Evolutionary conservation across 2,888 invertebrate species (phyloP).

Genomic region (Spodoptera littoralis): DNA sequence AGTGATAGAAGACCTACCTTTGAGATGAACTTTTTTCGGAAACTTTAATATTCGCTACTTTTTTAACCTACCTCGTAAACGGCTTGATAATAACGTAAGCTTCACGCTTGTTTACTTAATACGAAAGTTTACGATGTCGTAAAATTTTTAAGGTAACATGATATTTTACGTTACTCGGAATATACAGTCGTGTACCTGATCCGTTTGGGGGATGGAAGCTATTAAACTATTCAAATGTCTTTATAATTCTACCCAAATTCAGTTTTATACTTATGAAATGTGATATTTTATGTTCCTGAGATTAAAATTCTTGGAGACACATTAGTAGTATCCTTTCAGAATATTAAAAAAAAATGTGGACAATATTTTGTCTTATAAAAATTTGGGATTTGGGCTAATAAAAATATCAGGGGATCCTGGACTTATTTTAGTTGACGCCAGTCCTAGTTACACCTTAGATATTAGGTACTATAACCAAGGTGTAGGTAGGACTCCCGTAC

Average conservation of each 20-base stretch:
- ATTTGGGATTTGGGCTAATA: too few species aligned
- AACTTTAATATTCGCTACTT: slow-evolving; percentile 4
- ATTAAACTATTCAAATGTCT: slow-evolving; percentile 55
- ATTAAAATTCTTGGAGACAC: slow-evolving; percentile 9
- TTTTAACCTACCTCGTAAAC: slow-evolving; percentile 22
- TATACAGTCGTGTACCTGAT: slow-evolving; percentile 50
- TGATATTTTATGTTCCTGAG: slow-evolving; percentile 43
- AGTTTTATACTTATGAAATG: slow-evolving; percentile 36
- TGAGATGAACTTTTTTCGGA: slow-evolving; percentile 4
- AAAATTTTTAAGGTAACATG: slow-evolving; percentile 55
- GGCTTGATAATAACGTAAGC: slow-evolving; percentile 19
- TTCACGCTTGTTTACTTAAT: slow-evolving; percentile 17
- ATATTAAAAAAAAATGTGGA: neutral
- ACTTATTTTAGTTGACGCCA: too few species aligned
- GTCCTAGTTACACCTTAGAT: too few species aligned
- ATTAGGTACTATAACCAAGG: too few species aligned
- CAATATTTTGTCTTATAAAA: too few species aligned
- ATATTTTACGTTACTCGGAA: slow-evolving; percentile 63
- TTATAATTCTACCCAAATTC: slow-evolving; percentile 46
- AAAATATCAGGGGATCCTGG: neutral
- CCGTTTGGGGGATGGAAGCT: slow-evolving; percentile 49
- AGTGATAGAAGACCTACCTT: slow-evolving; percentile 33
- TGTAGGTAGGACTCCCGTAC: too few species aligned
- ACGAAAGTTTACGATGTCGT: slow-evolving; percentile 49
- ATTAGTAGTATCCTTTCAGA: slow-evolving; percentile 1